These are phyloP conservation scores for Caradrina kadenii DNA, from an alignment of 2,888 invertebrate species.

Conservation along the genomic window DNA sequence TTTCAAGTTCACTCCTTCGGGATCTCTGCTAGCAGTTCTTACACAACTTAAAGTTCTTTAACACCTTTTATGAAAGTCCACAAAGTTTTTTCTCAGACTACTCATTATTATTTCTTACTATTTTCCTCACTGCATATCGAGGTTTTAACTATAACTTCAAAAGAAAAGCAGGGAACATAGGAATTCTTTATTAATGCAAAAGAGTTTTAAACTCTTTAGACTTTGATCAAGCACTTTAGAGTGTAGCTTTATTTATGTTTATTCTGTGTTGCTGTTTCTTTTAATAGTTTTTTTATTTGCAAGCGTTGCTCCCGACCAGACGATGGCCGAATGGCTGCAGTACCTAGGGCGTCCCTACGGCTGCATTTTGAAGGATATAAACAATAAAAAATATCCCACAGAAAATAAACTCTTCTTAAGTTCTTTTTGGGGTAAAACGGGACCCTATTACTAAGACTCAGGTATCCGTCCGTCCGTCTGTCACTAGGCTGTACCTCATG, in stretches of 20 bases:
- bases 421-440: too few relatives aligned
- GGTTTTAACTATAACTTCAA: constrained; percentile 36
- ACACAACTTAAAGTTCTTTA: constrained; percentile 19
- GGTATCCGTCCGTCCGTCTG: too few relatives aligned
- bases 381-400: too few relatives aligned
- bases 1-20: constrained; percentile 17
- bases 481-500: too few relatives aligned
- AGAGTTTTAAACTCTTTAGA: constrained; percentile 31
- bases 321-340: too few relatives aligned
- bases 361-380: too few relatives aligned
- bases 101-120: constrained; percentile 26
- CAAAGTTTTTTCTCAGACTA: constrained; percentile 3
- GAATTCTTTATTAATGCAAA: constrained; percentile 41
- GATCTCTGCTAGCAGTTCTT: constrained; percentile 11
- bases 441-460: too few relatives aligned
- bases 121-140: constrained; percentile 31
- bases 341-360: too few relatives aligned
- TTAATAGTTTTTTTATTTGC: too few relatives aligned
- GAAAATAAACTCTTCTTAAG: too few relatives aligned
- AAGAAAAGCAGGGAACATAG: constrained; percentile 36
- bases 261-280: neutral
- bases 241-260: constrained; percentile 21
- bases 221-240: constrained; percentile 36
- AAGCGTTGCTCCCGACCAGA: too few relatives aligned
- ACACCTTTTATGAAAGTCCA: constrained; percentile 15